phyloP scores from a whole-genome alignment of 2,797 vertebrate genomes.

The Pseudochirops cupreus region DNA sequence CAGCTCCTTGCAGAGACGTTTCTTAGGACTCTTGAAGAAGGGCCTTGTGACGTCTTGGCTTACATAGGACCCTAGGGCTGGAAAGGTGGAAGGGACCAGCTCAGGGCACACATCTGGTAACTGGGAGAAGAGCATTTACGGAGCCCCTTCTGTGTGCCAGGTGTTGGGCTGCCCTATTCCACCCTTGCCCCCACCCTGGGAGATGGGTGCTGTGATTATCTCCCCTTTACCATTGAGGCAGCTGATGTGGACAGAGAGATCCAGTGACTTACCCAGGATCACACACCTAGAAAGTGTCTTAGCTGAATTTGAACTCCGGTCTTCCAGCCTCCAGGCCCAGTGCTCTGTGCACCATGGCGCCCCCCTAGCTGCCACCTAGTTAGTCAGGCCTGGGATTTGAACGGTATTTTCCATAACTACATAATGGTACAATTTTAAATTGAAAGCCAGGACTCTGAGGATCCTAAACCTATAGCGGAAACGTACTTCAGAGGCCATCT shows the following conservation, averaged over 20 bases:
- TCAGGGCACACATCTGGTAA: background rate
- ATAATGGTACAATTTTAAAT: background rate
- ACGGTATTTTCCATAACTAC: background rate
- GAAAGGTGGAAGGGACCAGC: background rate
- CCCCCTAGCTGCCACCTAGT: background rate
- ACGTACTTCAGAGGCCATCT: background rate
- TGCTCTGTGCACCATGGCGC: background rate
- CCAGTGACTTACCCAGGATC: background rate
- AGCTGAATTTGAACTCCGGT: background rate
- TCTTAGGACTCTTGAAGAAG: conserved; percentile 26
- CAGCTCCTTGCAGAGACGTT: conserved; percentile 48
- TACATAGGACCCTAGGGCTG: background rate
- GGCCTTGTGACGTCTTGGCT: conserved; percentile 21
- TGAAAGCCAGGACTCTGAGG: background rate
- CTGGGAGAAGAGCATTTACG: no score
- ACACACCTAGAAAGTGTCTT: background rate
- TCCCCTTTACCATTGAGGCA: background rate
- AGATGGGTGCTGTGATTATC: background rate
- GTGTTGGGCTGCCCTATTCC: background rate
- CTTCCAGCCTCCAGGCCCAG: background rate
- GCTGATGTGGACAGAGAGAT: background rate
- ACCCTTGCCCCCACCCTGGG: no score
- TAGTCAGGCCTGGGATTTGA: background rate
- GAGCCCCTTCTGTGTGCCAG: background rate
- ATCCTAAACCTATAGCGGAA: background rate